Conservation (phyloP, 2,888 invertebrate genomes). For the Podabrus alpinus region DNA sequence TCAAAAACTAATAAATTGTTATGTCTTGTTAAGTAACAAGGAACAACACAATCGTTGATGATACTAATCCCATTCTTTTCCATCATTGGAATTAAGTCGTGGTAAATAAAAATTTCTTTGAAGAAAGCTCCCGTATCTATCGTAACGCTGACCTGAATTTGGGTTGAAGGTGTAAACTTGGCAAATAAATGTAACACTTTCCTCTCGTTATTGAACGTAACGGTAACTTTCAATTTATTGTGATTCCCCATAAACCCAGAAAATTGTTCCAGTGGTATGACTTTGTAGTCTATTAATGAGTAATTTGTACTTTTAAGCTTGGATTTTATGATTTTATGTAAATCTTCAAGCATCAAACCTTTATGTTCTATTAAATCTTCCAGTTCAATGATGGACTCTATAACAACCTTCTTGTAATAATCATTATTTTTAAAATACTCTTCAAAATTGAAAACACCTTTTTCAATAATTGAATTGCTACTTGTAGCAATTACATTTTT, state of each 20-base stretch:
- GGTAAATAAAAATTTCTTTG: neutral
- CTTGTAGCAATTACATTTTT: neutral
- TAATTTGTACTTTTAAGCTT: slow-evolving; percentile 19
- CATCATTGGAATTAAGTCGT: neutral
- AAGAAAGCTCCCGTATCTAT: neutral
- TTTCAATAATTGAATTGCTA: neutral
- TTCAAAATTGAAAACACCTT: neutral
- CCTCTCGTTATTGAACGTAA: slow-evolving; percentile 17
- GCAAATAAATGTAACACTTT: slow-evolving; percentile 25
- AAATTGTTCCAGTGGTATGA: slow-evolving; percentile 31
- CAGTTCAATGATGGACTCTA: slow-evolving; percentile 8
- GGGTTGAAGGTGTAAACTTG: neutral
- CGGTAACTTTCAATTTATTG: slow-evolving; percentile 35
- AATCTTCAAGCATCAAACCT: slow-evolving; percentile 36
- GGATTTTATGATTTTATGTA: slow-evolving; percentile 35
- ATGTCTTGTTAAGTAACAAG: slow-evolving; percentile 26
- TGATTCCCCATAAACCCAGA: slow-evolving; percentile 43
- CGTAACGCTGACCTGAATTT: neutral
- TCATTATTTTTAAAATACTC: neutral
- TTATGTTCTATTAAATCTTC: slow-evolving; percentile 12
- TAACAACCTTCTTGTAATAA: neutral
- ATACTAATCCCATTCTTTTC: neutral
- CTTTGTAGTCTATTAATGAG: neutral
- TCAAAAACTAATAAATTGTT: slow-evolving; percentile 48
- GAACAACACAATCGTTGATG: slow-evolving; percentile 20